phyloP scores from a whole-genome alignment of 2,113 vertebrate species.

The Brachypteracias leptosomus region DNA sequence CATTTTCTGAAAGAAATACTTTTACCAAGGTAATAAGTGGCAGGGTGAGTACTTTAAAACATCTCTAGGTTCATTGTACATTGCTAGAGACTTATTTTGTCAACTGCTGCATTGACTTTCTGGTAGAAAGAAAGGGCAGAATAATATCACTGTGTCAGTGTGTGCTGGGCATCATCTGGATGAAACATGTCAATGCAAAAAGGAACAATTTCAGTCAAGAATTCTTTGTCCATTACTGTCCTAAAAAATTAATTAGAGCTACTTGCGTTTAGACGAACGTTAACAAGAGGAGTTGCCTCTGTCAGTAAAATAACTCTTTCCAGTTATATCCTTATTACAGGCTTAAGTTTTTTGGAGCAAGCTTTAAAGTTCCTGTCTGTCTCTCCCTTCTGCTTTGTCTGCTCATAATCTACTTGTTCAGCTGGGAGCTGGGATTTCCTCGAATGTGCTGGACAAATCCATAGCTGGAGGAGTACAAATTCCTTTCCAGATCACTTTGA shows the following conservation, averaged over 20 bases:
- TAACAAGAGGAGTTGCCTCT: not conserved
- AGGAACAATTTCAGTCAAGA: not conserved
- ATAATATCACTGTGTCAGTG: not conserved
- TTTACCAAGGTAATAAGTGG: not conserved
- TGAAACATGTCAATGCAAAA: not conserved
- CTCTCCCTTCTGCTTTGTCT: conserved; percentile 14
- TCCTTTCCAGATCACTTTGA: not conserved
- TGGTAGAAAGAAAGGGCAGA: not conserved
- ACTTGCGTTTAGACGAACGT: not conserved
- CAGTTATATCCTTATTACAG: not conserved
- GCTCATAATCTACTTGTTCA: not conserved
- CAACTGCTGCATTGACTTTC: not conserved
- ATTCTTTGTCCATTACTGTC: not conserved
- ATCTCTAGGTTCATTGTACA: not conserved
- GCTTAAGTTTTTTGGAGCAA: not conserved
- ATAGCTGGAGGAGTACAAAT: not conserved
- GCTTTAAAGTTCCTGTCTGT: not conserved
- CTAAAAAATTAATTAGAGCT: not conserved
- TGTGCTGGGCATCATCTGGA: not conserved
- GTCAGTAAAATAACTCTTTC: not conserved
- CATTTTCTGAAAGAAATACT: not conserved
- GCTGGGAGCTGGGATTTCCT: conserved; percentile 26
- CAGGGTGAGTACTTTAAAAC: not conserved
- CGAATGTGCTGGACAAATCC: not conserved
- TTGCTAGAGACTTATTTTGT: not conserved